Conservation (phyloP, 2,888 invertebrate genomes). For the Chelonus formosanus region DNA sequence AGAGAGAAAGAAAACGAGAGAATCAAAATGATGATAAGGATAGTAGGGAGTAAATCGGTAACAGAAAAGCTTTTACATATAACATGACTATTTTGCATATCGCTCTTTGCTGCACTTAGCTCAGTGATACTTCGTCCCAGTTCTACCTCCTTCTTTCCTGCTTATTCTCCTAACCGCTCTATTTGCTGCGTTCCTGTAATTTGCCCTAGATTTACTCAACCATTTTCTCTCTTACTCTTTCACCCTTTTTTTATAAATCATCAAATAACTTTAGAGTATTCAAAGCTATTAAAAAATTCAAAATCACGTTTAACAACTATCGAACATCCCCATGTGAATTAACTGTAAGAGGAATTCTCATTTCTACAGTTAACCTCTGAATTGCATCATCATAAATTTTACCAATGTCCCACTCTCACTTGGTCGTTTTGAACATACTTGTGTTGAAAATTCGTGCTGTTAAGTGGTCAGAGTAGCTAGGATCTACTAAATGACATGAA, state of each 20-base stretch:
- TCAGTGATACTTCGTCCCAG: slow-evolving; percentile 26
- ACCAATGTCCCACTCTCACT: neutral
- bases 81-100: slow-evolving; percentile 54
- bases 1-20: slow-evolving; percentile 29
- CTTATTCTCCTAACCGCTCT: slow-evolving; percentile 30
- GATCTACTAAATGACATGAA: slow-evolving; percentile 10
- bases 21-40: slow-evolving; percentile 36
- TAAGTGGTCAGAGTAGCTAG: neutral
- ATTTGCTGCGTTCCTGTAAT: slow-evolving; percentile 25
- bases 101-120: slow-evolving; percentile 37
- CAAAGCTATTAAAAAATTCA: neutral
- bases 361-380: too few relatives aligned
- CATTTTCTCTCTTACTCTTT: slow-evolving; percentile 12
- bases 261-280: neutral
- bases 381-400: too few relatives aligned
- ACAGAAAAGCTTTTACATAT: slow-evolving; percentile 54
- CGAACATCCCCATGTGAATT: neutral
- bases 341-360: neutral
- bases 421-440: neutral
- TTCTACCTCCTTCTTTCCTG: slow-evolving; percentile 32
- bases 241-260: neutral
- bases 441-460: slow-evolving; percentile 6
- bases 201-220: slow-evolving; percentile 19
- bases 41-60: slow-evolving; percentile 52
- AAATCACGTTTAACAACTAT: neutral